phyloP scores from a whole-genome alignment of 2,113 vertebrate species.

The Tragelaphus scriptus region DNA sequence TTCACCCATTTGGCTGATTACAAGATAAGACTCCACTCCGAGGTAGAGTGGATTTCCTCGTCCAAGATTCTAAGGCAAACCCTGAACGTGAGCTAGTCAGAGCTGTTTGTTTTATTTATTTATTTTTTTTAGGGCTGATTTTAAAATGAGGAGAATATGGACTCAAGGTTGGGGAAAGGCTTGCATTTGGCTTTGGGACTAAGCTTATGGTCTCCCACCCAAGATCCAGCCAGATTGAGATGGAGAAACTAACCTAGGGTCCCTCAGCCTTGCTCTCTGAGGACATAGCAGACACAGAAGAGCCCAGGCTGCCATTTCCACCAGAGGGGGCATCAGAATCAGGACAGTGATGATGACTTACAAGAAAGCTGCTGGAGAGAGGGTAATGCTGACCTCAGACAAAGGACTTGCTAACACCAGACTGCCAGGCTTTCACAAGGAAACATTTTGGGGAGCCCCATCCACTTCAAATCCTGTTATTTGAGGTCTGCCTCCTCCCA shows the following conservation, averaged over 20 bases:
- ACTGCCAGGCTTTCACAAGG: neutral
- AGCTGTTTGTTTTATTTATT: neutral
- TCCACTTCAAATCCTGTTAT: neutral
- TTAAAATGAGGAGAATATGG: neutral
- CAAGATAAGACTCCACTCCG: neutral
- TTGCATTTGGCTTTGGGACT: neutral
- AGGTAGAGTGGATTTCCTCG: neutral
- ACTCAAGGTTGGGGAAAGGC: neutral
- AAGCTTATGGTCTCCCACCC: neutral
- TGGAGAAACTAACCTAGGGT: neutral
- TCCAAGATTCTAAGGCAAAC: neutral
- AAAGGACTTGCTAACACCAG: neutral
- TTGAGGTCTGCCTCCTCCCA: neutral
- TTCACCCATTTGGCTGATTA: neutral
- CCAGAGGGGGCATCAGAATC: neutral
- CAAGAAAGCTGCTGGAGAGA: neutral
- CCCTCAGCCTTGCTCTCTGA: neutral
- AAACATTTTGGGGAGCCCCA: neutral
- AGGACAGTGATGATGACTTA: neutral
- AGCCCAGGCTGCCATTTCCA: neutral
- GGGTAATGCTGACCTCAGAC: neutral
- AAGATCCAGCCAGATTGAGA: neutral
- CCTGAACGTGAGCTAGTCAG: neutral
- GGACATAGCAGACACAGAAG: rapidly evolving
- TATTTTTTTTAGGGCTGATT: neutral